Evolutionary conservation across 1,140 invertebrate genomes (phyloP).

Genomic region (Drosophila virilis): DNA sequence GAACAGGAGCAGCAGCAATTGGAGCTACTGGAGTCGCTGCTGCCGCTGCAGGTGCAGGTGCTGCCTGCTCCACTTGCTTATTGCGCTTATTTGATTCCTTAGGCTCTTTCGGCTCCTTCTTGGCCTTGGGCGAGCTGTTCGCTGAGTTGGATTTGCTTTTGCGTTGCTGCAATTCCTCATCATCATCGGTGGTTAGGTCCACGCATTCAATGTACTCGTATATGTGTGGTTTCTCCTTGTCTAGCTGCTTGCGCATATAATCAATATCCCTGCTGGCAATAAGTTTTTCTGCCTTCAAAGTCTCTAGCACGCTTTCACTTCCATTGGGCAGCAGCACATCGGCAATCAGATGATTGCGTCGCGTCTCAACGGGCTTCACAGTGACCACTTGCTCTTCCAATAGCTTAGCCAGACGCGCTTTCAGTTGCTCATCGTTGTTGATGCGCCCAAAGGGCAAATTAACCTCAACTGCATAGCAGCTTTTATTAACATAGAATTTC

Average conservation of each 20-base stretch:
- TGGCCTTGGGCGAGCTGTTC: constrained; percentile 52
- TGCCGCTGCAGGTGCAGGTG: background rate
- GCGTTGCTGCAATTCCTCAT: constrained; percentile 55
- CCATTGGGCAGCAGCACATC: constrained; percentile 49
- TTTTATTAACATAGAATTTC: constrained; percentile 85
- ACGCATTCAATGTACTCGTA: constrained; percentile 79
- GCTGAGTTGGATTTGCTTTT: constrained; percentile 35
- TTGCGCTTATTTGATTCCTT: constrained; percentile 31
- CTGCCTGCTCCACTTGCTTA: constrained; percentile 20
- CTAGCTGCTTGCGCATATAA: constrained; percentile 73
- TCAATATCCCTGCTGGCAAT: constrained; percentile 65
- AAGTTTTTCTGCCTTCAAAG: constrained; percentile 54
- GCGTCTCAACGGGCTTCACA: constrained; percentile 72
- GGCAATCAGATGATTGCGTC: constrained; percentile 78
- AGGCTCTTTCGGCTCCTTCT: constrained; percentile 43
- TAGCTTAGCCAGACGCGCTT: constrained; percentile 33
- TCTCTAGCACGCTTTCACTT: constrained; percentile 59
- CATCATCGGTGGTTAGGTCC: constrained; percentile 73
- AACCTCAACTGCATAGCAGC: constrained; percentile 86
- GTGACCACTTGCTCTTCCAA: constrained; percentile 68
- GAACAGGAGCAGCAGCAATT: constrained; percentile 20
- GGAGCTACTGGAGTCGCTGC: constrained; percentile 2
- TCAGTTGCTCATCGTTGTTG: constrained; percentile 54
- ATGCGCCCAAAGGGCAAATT: constrained; percentile 74
- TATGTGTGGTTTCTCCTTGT: constrained; percentile 69